Evolutionary conservation across 37 sponge, comb jelly and placozoan genomes (phyloP), one percentile per base, ranked within the genome.

Genomic region (Diacarnus erythraeanus): DNA sequence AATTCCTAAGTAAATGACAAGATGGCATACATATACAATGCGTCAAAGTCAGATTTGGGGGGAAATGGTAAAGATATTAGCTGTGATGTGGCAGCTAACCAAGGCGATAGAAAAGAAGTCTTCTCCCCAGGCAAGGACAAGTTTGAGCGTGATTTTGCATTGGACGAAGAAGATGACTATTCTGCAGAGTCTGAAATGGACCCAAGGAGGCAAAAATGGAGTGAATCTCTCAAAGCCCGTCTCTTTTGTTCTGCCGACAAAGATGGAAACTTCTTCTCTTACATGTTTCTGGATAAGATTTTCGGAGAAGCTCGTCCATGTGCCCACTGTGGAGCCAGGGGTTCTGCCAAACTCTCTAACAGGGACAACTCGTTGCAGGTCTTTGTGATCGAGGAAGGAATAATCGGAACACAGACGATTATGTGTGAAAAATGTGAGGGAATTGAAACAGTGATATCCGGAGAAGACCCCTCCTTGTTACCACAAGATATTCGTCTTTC

Each of bases 251-350:
- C 47, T 20, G 69, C 37, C 10, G 70, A 75, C 42, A 75, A 86
- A 73, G 80, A 79, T 47, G 80, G 80, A 2, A 81, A 64, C 38
- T 88, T 65, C 78, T 82, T 77, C 57, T 72, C 83, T 9, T 77
- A 77, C 74, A 23, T 61, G 27, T 91, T 82, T 39, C 44, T 78
- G 26, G 75, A 82, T 9, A 83, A 71, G 43, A 82, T 91, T 23
- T 91, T 74, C 42, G 42, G 79, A n/a, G 78, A 73, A 43, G 47
- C 38, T 9, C 80, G 91, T 2, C 54, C 22, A 38, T 91, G 91
- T 35, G 4, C 15, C 1, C n/a, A 26, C 43, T 91, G 91, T 40
- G 71, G 87, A 2, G 64, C 51, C 4, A 22, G 27, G n/a, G 83
- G 74, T 2, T 21, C 79, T 37, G 79, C 71, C 2, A 57, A 43